These are phyloP conservation scores for Drosophila setifemur DNA, from an alignment of 1,140 invertebrate genomes.

Conservation along the genomic window DNA sequence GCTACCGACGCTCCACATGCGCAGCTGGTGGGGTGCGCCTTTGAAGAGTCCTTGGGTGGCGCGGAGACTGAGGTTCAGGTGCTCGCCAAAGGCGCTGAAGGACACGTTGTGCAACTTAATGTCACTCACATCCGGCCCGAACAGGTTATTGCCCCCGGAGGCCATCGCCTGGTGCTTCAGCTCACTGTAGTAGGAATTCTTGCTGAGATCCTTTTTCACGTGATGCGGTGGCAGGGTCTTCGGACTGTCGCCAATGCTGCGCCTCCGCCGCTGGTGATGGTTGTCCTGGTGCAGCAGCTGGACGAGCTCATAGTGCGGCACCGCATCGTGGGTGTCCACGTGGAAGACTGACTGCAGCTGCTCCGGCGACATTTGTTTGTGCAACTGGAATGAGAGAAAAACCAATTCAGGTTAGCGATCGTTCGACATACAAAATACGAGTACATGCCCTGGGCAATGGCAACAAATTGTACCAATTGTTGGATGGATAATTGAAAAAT, in stretches of 20 bases:
- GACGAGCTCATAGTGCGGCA: slow-evolving; percentile 84
- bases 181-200: slow-evolving; percentile 79
- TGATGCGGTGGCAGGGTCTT: slow-evolving; percentile 57
- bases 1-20: slow-evolving; percentile 89
- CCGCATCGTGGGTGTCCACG: slow-evolving; percentile 88
- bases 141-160: slow-evolving; percentile 35
- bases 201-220: slow-evolving; percentile 82
- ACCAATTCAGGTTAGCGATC: slow-evolving; percentile 18
- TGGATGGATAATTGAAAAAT: slow-evolving; percentile 67
- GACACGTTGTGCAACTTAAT: slow-evolving; percentile 86
- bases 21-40: slow-evolving; percentile 86
- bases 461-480: slow-evolving; percentile 71
- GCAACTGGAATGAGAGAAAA: slow-evolving; percentile 84
- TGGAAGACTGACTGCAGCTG: slow-evolving; percentile 92
- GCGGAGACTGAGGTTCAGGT: slow-evolving; percentile 88
- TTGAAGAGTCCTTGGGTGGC: slow-evolving; percentile 88
- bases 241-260: slow-evolving; percentile 32
- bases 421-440: neutral
- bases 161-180: slow-evolving; percentile 55
- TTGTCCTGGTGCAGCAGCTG: slow-evolving; percentile 84
- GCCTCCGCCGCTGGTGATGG: slow-evolving; percentile 76
- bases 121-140: slow-evolving; percentile 68
- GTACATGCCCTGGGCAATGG: slow-evolving; percentile 34
- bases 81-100: slow-evolving; percentile 89
- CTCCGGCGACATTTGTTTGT: slow-evolving; percentile 91